A percentile compares a stretch with the other conserved stretches of the same genome.
Conservation (phyloP, 2,888 invertebrate genomes). For the Xestia rhomboidea region DNA sequence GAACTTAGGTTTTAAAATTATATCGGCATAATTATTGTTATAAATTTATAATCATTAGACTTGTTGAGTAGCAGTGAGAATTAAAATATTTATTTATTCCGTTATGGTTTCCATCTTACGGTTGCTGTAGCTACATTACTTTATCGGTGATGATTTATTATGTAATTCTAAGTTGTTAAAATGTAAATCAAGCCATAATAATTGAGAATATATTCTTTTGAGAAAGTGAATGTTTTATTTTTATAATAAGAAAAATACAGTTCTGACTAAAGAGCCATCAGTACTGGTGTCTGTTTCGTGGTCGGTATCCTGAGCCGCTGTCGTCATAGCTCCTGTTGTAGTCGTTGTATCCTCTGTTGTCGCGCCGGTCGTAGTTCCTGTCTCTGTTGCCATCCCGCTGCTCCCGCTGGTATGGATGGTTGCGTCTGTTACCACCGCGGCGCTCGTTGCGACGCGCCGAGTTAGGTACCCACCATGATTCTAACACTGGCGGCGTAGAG, state of each 20-base stretch:
- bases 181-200: conserved; percentile 91
- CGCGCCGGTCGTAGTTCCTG: conserved; percentile 61
- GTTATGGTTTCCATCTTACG: conserved; percentile 85
- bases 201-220: conserved; percentile 91
- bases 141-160: conserved; percentile 89
- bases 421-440: conserved; percentile 69
- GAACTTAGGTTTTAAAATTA: conserved; percentile 81
- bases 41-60: conserved; percentile 87
- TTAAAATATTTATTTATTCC: conserved; percentile 88
- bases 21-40: conserved; percentile 90
- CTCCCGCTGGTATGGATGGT: conserved; percentile 64
- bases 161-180: conserved; percentile 90
- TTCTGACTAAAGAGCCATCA: conserved; percentile 25
- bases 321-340: conserved; percentile 59
- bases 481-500: conserved; percentile 91
- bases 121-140: conserved; percentile 89
- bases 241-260: conserved; percentile 33
- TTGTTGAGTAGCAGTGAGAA: conserved; percentile 90
- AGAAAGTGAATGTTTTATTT: conserved; percentile 75
- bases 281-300: conserved; percentile 70
- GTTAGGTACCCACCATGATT: conserved; percentile 88
- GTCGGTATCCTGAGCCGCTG: conserved; percentile 64
- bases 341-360: conserved; percentile 45
- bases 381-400: conserved; percentile 64
- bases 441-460: conserved; percentile 78